Percentiles rank a stretch among this genome's conserved stretches.
phyloP scores from a whole-genome alignment of 2,888 invertebrate species.

The Epirrita christyi region DNA sequence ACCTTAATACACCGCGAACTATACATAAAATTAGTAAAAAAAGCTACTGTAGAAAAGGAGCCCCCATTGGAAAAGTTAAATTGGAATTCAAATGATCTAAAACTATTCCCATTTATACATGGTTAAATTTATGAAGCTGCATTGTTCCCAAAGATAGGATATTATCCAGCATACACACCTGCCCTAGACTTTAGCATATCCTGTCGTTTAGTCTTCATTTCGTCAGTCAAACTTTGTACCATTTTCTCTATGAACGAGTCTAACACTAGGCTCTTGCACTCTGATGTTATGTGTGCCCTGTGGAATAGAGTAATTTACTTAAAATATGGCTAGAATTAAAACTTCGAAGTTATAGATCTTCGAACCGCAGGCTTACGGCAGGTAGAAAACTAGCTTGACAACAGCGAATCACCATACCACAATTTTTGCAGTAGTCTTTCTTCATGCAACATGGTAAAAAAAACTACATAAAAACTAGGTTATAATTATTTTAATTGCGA shows the following conservation, averaged over 20 bases:
- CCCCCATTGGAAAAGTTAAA: not conserved
- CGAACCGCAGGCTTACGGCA: too few species aligned
- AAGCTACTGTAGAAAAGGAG: not conserved
- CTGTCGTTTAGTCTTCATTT: conserved; percentile 83
- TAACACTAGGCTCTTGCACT: conserved; percentile 86
- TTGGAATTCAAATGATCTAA: not conserved
- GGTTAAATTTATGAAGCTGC: conserved; percentile 64
- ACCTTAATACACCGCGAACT: not conserved
- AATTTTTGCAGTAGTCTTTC: too few species aligned
- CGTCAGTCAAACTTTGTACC: conserved; percentile 85
- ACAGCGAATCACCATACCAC: too few species aligned
- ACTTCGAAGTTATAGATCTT: too few species aligned
- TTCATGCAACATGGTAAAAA: too few species aligned
- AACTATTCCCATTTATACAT: not conserved
- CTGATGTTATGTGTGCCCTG: conserved; percentile 69
- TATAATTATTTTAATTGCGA: too few species aligned
- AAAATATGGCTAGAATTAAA: not conserved
- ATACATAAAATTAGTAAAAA: conserved; percentile 8
- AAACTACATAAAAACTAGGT: too few species aligned
- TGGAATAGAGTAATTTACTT: conserved; percentile 30
- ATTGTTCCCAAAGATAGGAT: conserved; percentile 54
- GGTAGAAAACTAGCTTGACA: too few species aligned
- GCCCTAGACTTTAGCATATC: conserved; percentile 79
- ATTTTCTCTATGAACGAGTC: conserved; percentile 90
- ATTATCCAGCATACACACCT: conserved; percentile 52